Evolutionary conservation across 2,888 invertebrate species (phyloP).

Genomic region (Germaria angustata): DNA sequence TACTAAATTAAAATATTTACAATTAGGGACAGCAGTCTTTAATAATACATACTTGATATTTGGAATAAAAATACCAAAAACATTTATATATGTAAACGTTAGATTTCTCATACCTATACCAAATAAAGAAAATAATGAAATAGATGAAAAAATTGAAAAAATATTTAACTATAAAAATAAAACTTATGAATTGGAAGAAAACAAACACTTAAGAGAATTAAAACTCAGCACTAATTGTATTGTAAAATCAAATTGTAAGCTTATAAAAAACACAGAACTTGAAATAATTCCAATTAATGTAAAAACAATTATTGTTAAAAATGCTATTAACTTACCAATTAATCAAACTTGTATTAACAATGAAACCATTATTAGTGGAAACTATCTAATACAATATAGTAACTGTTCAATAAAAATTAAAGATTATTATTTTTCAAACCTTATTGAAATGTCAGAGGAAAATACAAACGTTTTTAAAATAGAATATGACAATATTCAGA

Average conservation of each 20-base stretch:
- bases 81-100: background rate
- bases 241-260: too few relatives aligned
- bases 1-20: background rate
- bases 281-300: background rate
- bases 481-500: background rate
- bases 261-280: too few relatives aligned
- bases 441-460: background rate
- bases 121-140: background rate
- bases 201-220: background rate
- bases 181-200: background rate
- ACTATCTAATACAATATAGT: background rate
- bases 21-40: background rate
- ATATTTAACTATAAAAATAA: background rate
- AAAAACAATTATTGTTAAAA: background rate
- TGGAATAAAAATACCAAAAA: background rate
- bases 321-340: conserved; percentile 4
- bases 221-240: too few relatives aligned
- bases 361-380: background rate
- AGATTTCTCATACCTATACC: background rate
- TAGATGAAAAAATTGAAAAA: background rate
- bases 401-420: background rate
- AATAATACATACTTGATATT: background rate
- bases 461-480: background rate
- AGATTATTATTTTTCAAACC: background rate
- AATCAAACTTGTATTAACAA: background rate